These are phyloP conservation scores for Telmatherina bonti DNA, from an alignment of 2,797 vertebrate species.

Conservation along the genomic window DNA sequence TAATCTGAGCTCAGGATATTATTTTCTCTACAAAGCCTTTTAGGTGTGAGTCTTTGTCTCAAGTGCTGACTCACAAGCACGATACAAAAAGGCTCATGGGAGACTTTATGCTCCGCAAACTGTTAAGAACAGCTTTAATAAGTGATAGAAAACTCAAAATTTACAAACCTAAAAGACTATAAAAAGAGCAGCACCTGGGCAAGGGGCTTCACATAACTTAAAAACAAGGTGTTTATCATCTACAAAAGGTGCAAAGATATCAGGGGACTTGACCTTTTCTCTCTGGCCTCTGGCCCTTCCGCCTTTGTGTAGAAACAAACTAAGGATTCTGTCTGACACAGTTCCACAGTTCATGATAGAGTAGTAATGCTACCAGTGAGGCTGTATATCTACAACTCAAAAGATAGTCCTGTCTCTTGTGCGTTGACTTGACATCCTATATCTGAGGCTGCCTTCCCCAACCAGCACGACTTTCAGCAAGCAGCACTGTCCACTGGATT, in stretches of 20 bases:
- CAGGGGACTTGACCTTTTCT: not conserved
- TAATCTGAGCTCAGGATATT: slow-evolving; percentile 31
- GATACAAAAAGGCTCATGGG: not conserved
- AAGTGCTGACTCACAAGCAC: slow-evolving; percentile 43
- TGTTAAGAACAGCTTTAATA: not conserved
- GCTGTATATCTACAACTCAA: not conserved
- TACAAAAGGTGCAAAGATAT: not conserved
- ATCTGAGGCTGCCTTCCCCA: slow-evolving; percentile 3
- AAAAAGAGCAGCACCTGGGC: not conserved
- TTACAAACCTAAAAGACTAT: not conserved
- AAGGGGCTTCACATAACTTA: not conserved
- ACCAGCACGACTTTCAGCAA: not conserved
- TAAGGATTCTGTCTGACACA: not conserved
- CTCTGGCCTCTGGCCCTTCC: not conserved
- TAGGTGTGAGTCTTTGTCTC: not conserved
- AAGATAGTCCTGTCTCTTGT: slow-evolving; percentile 5
- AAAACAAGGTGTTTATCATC: not conserved
- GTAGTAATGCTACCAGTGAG: not conserved
- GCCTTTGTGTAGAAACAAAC: not conserved
- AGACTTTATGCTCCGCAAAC: not conserved
- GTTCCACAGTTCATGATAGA: not conserved
- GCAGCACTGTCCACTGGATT: slow-evolving; percentile 24
- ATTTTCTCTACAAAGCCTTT: slow-evolving; percentile 28
- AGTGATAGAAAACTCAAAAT: not conserved
- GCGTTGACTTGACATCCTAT: slow-evolving; percentile 1